Evolutionary conservation across 2,797 vertebrate genomes (phyloP), one percentile per base, ranked within the genome.

Genomic region (Phrynocephalus guinanensis): DNA sequence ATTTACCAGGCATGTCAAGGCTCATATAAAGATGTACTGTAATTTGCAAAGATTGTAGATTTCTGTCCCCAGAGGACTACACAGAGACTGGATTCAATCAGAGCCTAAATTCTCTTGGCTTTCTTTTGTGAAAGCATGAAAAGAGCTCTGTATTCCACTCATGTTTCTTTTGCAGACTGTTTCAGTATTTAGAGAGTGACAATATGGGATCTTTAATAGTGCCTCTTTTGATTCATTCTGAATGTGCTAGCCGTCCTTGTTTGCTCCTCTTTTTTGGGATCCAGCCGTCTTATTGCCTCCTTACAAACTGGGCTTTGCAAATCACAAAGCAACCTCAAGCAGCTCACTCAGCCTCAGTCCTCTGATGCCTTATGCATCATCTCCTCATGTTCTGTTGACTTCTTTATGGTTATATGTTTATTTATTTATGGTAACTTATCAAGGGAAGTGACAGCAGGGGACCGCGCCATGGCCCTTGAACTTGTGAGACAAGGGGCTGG

Each of bases 111-210:
- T 68, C 24, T 63, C 73, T 2, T 0, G 2, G 22, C 70, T 73
- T 89, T 71, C 10, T 76, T 84, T 52, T 78, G 24, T 73, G 73
- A 33, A 20, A 63, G 77, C 71, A 63, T 33, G 63, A 91, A 28
- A 20, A 22, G 6, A 30, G 4, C 38, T 1, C 90, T 60, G 52
- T 82, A 1, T 67, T 89, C 87, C 50, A 16, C 11, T 13, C 28
- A 33, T 33, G 1, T 85, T 30, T 81, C 83, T 73, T 79, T 6
- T 80, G 33, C 71, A 75, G 76, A 60, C 20, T 18, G 13, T 70
- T 16, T 67, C 77, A 2, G 67, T 3, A 0, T 50, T 30, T 60
- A n/a, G 81, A 33, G 18, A 77, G 26, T 56, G 85, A 7, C 8
- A 85, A 4, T 33, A 78, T 5, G 63, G 60, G 75, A 2, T 0